These are phyloP conservation scores for Diploptera punctata DNA, from an alignment of 2,888 invertebrate species.

Conservation along the genomic window DNA sequence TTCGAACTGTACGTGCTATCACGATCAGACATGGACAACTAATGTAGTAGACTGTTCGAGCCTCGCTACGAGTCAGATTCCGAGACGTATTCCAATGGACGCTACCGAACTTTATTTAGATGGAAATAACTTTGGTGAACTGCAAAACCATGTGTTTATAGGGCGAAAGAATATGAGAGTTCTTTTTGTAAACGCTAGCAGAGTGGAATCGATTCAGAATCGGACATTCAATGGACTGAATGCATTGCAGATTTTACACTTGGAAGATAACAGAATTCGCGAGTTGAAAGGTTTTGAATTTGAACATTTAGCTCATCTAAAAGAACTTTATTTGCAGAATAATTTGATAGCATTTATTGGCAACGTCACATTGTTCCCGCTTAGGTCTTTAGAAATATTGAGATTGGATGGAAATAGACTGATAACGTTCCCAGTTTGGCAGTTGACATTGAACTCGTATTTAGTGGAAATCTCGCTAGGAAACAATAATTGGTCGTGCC, in stretches of 20 bases:
- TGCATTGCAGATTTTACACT: conserved; percentile 78
- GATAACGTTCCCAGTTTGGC: conserved; percentile 81
- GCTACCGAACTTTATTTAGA: conserved; percentile 93
- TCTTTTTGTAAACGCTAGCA: conserved; percentile 84
- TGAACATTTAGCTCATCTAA: conserved; percentile 77
- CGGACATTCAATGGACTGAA: conserved; percentile 88
- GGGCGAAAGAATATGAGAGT: conserved; percentile 89
- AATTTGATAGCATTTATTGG: conserved; percentile 81
- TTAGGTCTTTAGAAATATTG: conserved; percentile 79
- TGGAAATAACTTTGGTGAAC: conserved; percentile 83
- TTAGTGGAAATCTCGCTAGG: conserved; percentile 79
- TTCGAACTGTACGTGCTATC: conserved; percentile 91
- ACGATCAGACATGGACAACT: conserved; percentile 92
- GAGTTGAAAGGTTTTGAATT: conserved; percentile 86
- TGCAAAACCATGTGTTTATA: conserved; percentile 88
- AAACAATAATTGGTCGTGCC: conserved; percentile 89
- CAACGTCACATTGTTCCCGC: conserved; percentile 78
- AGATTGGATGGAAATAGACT: conserved; percentile 86
- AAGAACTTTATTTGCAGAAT: conserved; percentile 85
- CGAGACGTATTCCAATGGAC: conserved; percentile 90
- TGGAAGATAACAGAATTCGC: conserved; percentile 84
- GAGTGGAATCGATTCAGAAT: conserved; percentile 84
- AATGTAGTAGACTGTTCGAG: conserved; percentile 92
- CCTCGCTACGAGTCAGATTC: conserved; percentile 77
- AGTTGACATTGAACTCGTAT: conserved; percentile 70